Base-by-base conservation (phyloP, 2,888 invertebrate species). In the Cataglyphis altisquamis region DNA sequence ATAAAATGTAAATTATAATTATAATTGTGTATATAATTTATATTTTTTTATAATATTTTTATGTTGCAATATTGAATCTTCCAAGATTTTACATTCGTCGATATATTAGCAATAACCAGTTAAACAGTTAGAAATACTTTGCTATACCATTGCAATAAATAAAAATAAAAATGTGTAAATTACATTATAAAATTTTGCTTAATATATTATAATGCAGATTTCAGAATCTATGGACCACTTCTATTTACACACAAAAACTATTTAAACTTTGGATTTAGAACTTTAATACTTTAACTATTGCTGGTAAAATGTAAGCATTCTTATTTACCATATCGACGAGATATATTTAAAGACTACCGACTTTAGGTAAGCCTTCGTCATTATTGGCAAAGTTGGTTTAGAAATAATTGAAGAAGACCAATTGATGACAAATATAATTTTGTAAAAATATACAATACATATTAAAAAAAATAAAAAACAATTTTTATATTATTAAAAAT, bases 241-340 rank as follows among this genome's bases (percentile, higher is more conserved):
- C 3, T 36, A 3, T 36, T 10, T 6, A 1, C 1, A 63, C 32
- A 36, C 21, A 64, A 60, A 10, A 74, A 36, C 6, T 45, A 6
- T 18, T 64, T 21, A 8, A 52, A 52, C 10, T 3, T 39, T 12
- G 45, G 0, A 39, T 57, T 57, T 29, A 21, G 0, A 45, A 41
- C 18, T 48, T 48, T n/a, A 29, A n/a, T 67, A 39, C 39, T 25
- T 55, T 55, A 77, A 29, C 77, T 39, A 67, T 39, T 29, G 67
- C 9, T 63, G 74, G 45, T 74, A 73, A 73, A 29, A 62, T 41
- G 4, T 29, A 29, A 62, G 1, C 5, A n/a, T 1, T 45, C 41
- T 15, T 15, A n/a, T 3, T 62, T 63, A 9, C 62, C 29, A 5
- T 73, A 60, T 74, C 3, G 21, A n/a, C 12, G 32, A 32, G 9